Evolutionary conservation across 2,113 vertebrate genomes (phyloP).

Genomic region (Hippocampus comes): DNA sequence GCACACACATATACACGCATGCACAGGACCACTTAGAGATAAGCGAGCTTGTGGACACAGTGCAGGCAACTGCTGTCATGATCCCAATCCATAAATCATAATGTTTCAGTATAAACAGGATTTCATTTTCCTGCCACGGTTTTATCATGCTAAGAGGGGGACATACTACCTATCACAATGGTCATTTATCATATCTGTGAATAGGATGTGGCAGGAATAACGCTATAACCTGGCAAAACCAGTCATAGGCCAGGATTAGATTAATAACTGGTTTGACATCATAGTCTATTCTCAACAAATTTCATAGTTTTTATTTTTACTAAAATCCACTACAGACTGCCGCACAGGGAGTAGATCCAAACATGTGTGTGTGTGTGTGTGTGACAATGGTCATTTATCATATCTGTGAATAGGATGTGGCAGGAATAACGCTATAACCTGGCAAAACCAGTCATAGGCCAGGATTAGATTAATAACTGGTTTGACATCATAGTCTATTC

Average conservation of each 20-base stretch:
- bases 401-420: constrained; percentile 9
- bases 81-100: constrained; percentile 8
- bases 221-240: not conserved
- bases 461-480: constrained; percentile 3
- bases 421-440: constrained; percentile 2
- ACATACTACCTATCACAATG: constrained; percentile 1
- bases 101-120: constrained; percentile 7
- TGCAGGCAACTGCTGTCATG: constrained; percentile 6
- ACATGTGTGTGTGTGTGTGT: too few relatives aligned
- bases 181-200: constrained; percentile 11
- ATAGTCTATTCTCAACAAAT: constrained; percentile 3
- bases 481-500: not conserved
- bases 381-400: constrained; percentile 7
- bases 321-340: not conserved
- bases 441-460: not conserved
- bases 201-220: constrained; percentile 7
- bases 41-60: constrained; percentile 3
- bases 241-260: not conserved
- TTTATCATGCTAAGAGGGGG: constrained; percentile 3
- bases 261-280: not conserved
- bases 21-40: not conserved
- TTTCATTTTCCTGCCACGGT: constrained; percentile 7
- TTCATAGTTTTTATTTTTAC: not conserved
- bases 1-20: not conserved
- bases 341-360: not conserved